Percentiles rank a stretch among this genome's conserved stretches.
Evolutionary conservation across 2,797 vertebrate species (phyloP).

Genomic region (Chanos chanos): DNA sequence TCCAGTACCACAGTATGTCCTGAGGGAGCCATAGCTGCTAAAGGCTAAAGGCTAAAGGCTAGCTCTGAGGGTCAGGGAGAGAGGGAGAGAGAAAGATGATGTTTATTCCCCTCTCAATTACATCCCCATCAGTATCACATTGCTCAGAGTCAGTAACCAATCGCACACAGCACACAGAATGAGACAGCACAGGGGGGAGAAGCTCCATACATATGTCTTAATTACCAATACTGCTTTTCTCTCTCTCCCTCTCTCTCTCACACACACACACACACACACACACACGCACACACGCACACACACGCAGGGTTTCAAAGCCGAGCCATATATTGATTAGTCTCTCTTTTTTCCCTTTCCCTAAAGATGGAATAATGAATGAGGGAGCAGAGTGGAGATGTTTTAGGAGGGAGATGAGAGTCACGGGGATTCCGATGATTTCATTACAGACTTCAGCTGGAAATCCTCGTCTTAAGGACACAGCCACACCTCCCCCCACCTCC

Average conservation of each 20-base stretch:
- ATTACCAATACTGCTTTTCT: slow-evolving; percentile 34
- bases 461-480: slow-evolving; percentile 54
- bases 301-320: slow-evolving; percentile 33
- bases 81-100: slow-evolving; percentile 16
- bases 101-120: slow-evolving; percentile 37
- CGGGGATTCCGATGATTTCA: slow-evolving; percentile 67
- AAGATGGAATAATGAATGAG: slow-evolving; percentile 66
- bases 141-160: slow-evolving; percentile 16
- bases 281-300: no score
- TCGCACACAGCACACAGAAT: slow-evolving; percentile 34
- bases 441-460: slow-evolving; percentile 63
- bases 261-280: neutral
- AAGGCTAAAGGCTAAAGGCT: slow-evolving; percentile 33
- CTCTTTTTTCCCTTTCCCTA: slow-evolving; percentile 57
- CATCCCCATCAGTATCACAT: slow-evolving; percentile 36
- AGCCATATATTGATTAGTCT: slow-evolving; percentile 64
- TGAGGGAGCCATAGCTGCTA: slow-evolving; percentile 33
- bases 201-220: slow-evolving; percentile 44
- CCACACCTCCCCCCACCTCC: slow-evolving; percentile 38
- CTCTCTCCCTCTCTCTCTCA: neutral
- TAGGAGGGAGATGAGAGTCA: slow-evolving; percentile 44
- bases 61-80: slow-evolving; percentile 7
- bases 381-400: slow-evolving; percentile 48
- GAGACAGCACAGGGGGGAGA: slow-evolving; percentile 14
- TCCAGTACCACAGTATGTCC: slow-evolving; percentile 41